Base-by-base conservation (phyloP, 92 coral and sea anemone species). In the Umimayanthus kanabou region DNA sequence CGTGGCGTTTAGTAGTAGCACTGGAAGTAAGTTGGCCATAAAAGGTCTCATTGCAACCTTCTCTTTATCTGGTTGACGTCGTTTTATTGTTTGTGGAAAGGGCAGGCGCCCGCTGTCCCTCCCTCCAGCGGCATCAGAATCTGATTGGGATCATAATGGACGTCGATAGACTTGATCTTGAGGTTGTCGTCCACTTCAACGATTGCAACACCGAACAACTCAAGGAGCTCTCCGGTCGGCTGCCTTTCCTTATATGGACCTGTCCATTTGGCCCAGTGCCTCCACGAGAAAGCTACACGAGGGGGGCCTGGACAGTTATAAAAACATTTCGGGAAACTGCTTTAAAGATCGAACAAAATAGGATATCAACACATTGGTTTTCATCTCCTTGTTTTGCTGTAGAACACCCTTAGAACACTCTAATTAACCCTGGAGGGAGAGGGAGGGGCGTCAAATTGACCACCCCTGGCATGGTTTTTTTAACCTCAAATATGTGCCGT, bases 251-350 rank as follows among this genome's bases (percentile, higher is more conserved):
- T 91, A 82, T 92, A 95, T 15, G 94, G 92, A 4, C 98, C 98
- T 33, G 96, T 90, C 93, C 93, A 95, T 61, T 89, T 87, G 49
- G 95, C 98, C 98, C 98, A 95, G 81, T 95, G 98, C 67, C 98
- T 94, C 98, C 98, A 95, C 49, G 96, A 91, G 87, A 95, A 95
- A 39, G 88, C 95, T 28, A 95, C 94, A 39, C 96, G 93, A 16
- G 96, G 98, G 30, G 98, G 98, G 39, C 96, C 98, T 93, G 71
- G 25, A 39, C 10, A 18, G 29, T 29, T 0, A 4, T 50, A 50
- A 22, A 61, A 20, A 61, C 11, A 5, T 20, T 16, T 18, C 20
- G 8, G 5, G 2, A 49, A 16, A 25, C 58, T 29, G 11, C 77
- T 73, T 73, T 18, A 73, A 73, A 73, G 15, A 70, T 23, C 75